Evolutionary conservation across 2,888 invertebrate genomes (phyloP).

Genomic region (Herminia tarsipennalis): DNA sequence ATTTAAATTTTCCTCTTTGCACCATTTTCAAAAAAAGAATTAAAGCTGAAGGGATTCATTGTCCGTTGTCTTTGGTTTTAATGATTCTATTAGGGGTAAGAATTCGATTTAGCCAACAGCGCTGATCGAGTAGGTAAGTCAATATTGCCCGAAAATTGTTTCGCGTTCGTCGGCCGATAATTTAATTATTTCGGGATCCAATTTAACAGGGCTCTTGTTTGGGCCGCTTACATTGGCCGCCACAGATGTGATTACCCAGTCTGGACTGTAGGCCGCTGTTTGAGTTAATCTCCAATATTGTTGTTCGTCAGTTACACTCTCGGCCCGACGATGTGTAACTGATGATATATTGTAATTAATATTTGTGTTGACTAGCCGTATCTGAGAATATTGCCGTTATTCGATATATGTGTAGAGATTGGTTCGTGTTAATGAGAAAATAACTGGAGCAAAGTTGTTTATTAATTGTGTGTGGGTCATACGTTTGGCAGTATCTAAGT

Average conservation of each 20-base stretch:
- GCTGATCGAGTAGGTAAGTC: constrained; percentile 58
- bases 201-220: constrained; percentile 53
- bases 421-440: constrained; percentile 2
- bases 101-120: constrained; percentile 58
- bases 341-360: constrained; percentile 26
- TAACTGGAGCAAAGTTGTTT: neutral
- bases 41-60: constrained; percentile 35
- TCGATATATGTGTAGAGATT: constrained; percentile 1
- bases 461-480: too few species aligned
- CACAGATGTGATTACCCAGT: constrained; percentile 50
- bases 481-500: too few species aligned
- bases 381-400: constrained; percentile 3
- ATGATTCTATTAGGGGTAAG: constrained; percentile 58
- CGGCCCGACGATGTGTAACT: constrained; percentile 19
- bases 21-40: constrained; percentile 18
- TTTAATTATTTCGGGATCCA: constrained; percentile 67
- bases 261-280: constrained; percentile 29
- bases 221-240: constrained; percentile 44
- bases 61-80: constrained; percentile 43
- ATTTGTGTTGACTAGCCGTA: constrained; percentile 13
- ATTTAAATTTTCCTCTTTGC: constrained; percentile 10
- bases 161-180: constrained; percentile 66
- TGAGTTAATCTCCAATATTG: constrained; percentile 47
- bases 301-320: constrained; percentile 32
- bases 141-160: constrained; percentile 73